phyloP scores from a whole-genome alignment of 2,113 vertebrate species.

The Chionodraco myersi region DNA sequence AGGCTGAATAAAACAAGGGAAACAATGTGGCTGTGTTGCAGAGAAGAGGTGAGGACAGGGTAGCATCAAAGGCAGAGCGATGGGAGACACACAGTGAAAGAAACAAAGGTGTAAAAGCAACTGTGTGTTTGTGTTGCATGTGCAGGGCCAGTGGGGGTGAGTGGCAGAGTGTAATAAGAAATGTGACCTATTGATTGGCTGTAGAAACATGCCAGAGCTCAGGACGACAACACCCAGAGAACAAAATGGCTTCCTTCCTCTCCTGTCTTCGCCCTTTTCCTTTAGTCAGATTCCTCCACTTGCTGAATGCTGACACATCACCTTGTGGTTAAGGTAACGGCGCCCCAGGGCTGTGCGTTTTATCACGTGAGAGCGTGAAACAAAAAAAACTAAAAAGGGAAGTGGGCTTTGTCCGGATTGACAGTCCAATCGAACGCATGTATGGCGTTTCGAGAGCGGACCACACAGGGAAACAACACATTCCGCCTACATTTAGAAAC shows the following conservation, averaged over 20 bases:
- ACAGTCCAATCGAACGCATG: conserved; percentile 79
- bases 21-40: background rate
- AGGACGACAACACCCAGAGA: conserved; percentile 8
- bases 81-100: conserved; percentile 3
- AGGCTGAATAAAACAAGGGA: conserved; percentile 17
- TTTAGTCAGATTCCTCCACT: conserved; percentile 37
- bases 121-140: conserved; percentile 36
- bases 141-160: conserved; percentile 50
- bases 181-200: conserved; percentile 74
- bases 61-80: background rate
- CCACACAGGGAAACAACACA: conserved; percentile 64
- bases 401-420: conserved; percentile 70
- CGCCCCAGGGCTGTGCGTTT: conserved; percentile 38
- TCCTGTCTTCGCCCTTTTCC: background rate
- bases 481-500: conserved; percentile 27
- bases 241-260: conserved; percentile 42
- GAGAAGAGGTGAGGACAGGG: conserved; percentile 30
- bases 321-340: conserved; percentile 68
- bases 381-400: conserved; percentile 31
- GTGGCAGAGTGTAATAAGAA: conserved; percentile 74
- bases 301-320: conserved; percentile 45
- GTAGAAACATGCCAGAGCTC: conserved; percentile 64
- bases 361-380: conserved; percentile 59
- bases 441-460: conserved; percentile 52
- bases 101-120: conserved; percentile 19